A percentile compares a stretch with the other conserved stretches of the same genome.
These are phyloP conservation scores for Harpalus rufipes DNA, from an alignment of 2,888 invertebrate species.

Conservation along the genomic window DNA sequence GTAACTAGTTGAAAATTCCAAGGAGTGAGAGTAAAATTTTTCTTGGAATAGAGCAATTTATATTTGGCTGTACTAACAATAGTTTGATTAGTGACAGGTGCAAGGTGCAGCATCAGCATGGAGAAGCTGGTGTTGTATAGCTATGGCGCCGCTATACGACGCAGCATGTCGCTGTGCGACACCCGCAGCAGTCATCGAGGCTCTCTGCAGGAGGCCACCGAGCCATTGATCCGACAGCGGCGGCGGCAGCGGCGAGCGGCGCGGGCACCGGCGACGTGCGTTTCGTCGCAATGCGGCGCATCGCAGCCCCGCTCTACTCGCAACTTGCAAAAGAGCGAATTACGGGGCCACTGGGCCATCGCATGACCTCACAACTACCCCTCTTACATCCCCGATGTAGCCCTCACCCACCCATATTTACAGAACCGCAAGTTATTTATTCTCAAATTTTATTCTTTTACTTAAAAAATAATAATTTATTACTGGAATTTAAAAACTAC, in stretches of 20 bases:
- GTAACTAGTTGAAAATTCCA: slow-evolving; percentile 42
- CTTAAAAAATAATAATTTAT: not conserved
- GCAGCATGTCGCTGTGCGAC: slow-evolving; percentile 57
- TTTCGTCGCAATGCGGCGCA: slow-evolving; percentile 62
- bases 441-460: not conserved
- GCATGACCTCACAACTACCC: slow-evolving; percentile 58
- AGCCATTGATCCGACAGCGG: slow-evolving; percentile 60
- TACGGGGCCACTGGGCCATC: slow-evolving; percentile 65
- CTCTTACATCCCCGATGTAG: slow-evolving; percentile 14
- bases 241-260: slow-evolving; percentile 45
- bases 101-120: slow-evolving; percentile 53
- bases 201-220: slow-evolving; percentile 52
- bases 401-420: slow-evolving; percentile 21
- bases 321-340: slow-evolving; percentile 64
- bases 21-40: slow-evolving; percentile 46
- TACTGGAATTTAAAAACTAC: slow-evolving; percentile 11
- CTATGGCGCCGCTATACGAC: slow-evolving; percentile 47
- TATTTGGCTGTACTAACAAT: slow-evolving; percentile 61
- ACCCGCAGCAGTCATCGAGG: slow-evolving; percentile 49
- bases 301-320: slow-evolving; percentile 56
- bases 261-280: slow-evolving; percentile 58
- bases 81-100: slow-evolving; percentile 60
- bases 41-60: slow-evolving; percentile 59
- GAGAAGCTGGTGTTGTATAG: slow-evolving; percentile 31
- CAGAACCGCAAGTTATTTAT: slow-evolving; percentile 26